Percentiles rank a stretch among this genome's conserved stretches.
phyloP scores from a whole-genome alignment of 2,113 vertebrate species.

The Triplophysa siluroides region DNA sequence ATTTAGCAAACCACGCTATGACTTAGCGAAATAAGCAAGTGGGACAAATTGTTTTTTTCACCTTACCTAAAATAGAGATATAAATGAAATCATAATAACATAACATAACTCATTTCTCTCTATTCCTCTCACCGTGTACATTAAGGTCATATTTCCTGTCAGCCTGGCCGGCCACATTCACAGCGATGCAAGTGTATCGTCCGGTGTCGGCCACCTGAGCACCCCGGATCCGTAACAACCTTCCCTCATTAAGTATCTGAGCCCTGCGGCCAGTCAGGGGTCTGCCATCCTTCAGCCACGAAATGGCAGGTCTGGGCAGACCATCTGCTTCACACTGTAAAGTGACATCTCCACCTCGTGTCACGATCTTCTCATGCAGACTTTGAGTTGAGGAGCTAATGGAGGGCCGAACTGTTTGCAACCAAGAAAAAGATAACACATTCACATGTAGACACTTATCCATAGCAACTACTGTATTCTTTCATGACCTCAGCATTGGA shows the following conservation, averaged over 20 bases:
- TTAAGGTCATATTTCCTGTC: conserved; percentile 87
- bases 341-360: conserved; percentile 76
- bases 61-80: too few relatives aligned
- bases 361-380: conserved; percentile 71
- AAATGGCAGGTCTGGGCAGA: conserved; percentile 79
- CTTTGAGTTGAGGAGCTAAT: conserved; percentile 70
- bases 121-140: conserved; percentile 82
- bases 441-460: not conserved
- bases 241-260: conserved; percentile 75
- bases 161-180: conserved; percentile 87
- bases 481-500: too few relatives aligned
- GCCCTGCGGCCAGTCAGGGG: conserved; percentile 68
- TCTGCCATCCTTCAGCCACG: conserved; percentile 90
- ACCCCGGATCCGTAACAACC: conserved; percentile 76
- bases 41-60: too few relatives aligned
- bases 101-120: not conserved
- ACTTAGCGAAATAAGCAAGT: too few relatives aligned
- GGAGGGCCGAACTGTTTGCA: conserved; percentile 80
- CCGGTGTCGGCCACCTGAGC: conserved; percentile 83
- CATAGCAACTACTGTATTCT: too few relatives aligned
- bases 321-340: conserved; percentile 85
- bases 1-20: too few relatives aligned
- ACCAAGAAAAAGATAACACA: conserved; percentile 35
- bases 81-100: too few relatives aligned
- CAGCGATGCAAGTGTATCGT: conserved; percentile 87